Conservation (phyloP, 2,797 vertebrate species). For the Sylvia borin region DNA sequence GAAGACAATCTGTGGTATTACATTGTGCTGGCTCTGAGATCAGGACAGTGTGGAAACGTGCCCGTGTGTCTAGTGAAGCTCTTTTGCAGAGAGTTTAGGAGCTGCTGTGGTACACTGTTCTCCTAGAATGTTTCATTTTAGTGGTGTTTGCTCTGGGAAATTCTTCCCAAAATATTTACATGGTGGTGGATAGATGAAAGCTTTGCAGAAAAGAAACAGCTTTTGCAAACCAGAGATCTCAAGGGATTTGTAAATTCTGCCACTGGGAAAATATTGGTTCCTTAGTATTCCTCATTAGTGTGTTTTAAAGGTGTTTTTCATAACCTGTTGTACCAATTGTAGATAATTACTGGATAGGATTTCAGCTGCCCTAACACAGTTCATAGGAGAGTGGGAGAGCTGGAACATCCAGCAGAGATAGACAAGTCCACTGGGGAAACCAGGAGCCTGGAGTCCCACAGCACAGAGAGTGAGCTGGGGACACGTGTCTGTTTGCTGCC, state of each 20-base stretch:
- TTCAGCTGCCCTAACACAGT: neutral
- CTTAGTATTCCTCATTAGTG: neutral
- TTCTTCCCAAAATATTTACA: conserved; percentile 32
- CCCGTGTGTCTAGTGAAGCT: neutral
- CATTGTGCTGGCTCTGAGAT: neutral
- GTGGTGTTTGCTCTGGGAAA: neutral
- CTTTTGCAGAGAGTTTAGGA: neutral
- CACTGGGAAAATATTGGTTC: neutral
- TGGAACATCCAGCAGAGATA: neutral
- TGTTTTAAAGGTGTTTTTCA: neutral
- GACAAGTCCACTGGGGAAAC: neutral
- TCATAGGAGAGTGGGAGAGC: neutral
- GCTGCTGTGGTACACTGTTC: neutral
- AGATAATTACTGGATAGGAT: neutral
- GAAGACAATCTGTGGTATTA: neutral
- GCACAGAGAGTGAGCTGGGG: neutral
- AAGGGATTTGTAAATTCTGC: neutral
- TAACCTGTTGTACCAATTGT: neutral
- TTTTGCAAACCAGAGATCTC: neutral
- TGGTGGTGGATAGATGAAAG: neutral
- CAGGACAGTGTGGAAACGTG: neutral
- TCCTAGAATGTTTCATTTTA: neutral
- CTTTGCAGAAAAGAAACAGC: neutral
- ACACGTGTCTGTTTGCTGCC: neutral
- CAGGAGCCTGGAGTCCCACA: neutral